Evolutionary conservation across 53 echinoderm and acorn worm genomes (phyloP), one percentile per base, ranked within the genome.

Genomic region (Paelopatides confundens): DNA sequence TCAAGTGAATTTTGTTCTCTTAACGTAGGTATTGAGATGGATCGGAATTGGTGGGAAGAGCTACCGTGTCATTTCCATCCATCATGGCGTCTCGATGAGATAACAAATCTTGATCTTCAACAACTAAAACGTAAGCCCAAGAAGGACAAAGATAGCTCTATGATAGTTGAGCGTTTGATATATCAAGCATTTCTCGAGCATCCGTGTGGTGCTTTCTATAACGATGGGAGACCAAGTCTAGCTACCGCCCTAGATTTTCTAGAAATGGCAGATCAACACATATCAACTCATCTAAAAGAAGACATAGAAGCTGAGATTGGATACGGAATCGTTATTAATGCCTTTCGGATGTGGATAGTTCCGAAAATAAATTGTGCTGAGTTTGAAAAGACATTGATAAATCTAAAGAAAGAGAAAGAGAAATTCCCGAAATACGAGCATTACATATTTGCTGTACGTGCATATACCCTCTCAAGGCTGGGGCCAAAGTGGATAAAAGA

Each of bases 161-260:
- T 68, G 68, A 31, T 68, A 9, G 68, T 68, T 7, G 68, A 68
- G 31, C 68, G 4, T 18, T 18, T 18, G 32, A 68, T 68, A 18
- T 68, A 68, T 21, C 68, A 35, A 35, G 68, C 68, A 7, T 68
- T 68, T 68, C 68, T 68, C 32, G 68, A 68, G 68, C 31, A 34
- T 68, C 68, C 68, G 32, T 21, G 33, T 35, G 68, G 68, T 28
- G 2, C 9, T 1, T 68, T 68, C 12, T 68, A 4, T 12, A 68
- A 68, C 68, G 6, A 68, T 34, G 32, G 32, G 35, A 68, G 32
- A 11, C 33, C 4, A 2, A 68, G 35, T 35, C 68, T 35, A 5
- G 21, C 8, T 5, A 35, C 27, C 27, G 68, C 68, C 17, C 35
- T 35, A 0, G 0, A 17, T 1, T 68, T 34, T 35, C 35, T 68